Conservation (phyloP, 2,888 invertebrate species). For the Hanleya hanleyi region DNA sequence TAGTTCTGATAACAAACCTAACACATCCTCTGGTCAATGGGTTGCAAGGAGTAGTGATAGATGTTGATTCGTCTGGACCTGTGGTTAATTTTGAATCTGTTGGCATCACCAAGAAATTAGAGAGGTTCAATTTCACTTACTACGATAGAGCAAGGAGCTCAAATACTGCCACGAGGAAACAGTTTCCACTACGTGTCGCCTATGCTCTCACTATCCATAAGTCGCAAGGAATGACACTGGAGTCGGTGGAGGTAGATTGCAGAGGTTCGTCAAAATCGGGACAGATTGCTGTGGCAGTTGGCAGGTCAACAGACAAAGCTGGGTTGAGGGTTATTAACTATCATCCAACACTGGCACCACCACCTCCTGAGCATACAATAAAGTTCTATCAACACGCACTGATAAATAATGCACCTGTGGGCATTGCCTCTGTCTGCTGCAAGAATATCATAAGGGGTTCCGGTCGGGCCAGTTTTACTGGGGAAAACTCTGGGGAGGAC, state of each 20-base stretch:
- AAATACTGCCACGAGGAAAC: neutral
- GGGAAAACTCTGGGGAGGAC: neutral
- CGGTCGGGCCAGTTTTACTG: neutral
- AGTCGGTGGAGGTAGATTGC: conserved; percentile 12
- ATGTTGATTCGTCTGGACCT: neutral
- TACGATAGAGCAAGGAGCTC: neutral
- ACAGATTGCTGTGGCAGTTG: conserved; percentile 17
- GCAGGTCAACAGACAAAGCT: neutral
- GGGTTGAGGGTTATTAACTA: conserved; percentile 9
- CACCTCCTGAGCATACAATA: neutral
- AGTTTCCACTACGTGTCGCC: conserved; percentile 10
- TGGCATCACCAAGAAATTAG: neutral
- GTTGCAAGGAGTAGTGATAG: neutral
- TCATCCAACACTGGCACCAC: neutral
- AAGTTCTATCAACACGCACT: neutral
- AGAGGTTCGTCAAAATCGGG: neutral
- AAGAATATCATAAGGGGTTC: neutral
- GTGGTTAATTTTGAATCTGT: neutral
- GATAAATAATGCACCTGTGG: neutral
- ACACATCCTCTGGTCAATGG: conserved; percentile 9
- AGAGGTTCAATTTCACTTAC: neutral
- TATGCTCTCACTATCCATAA: conserved; percentile 12
- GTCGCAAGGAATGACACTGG: conserved; percentile 16
- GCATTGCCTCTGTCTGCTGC: neutral
- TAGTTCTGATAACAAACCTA: conserved; percentile 12